Base-by-base conservation (phyloP, 2,113 vertebrate species). In the Pachycephala philippinensis region DNA sequence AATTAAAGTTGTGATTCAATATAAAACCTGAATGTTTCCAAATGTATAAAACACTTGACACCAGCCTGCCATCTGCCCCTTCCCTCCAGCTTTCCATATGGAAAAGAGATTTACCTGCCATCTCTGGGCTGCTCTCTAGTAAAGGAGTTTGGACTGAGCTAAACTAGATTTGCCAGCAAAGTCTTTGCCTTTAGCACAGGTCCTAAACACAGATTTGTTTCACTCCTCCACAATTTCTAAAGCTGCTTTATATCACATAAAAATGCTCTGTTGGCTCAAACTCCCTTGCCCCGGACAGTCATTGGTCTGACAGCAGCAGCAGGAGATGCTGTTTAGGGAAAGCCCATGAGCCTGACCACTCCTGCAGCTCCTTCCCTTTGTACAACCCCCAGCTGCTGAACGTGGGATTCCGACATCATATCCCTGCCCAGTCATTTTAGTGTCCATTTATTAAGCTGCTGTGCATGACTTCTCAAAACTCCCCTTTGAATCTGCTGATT, bases 11-110 rank as follows among this genome's bases (percentile, higher is more conserved):
- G 80, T 71, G 76, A 64, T 79, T 78, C 80, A 96, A 82, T 87
- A 93, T 87, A 84, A 93, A 92, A 26, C 50, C 69, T 52, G 54
- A 96, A 61, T 26, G 76, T 68, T 96, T 94, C 88, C 93, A 97
- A 97, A 90, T 82, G 89, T 59, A 65, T 87, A 57, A 87, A 93
- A 70, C 65, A 91, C 39, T 96, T 96, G 91, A 96, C 87, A 87
- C 52, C 40, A 81, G 64, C 31, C 33, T 86, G 93, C 95, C 84
- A 90, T 45, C 80, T 96, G 78, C 90, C 94, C 83, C 93, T 95
- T 88, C 47, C 83, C 61, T 75, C 50, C 72, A 84, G 79, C 33
- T 91, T 50, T 91, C 86, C 91, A 87, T 49, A 78, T 64, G 89
- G 84, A 86, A 92, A 95, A 94, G 88, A 78, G 44, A 89, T 94